phyloP scores from a whole-genome alignment of 2,113 vertebrate genomes.

The Heptranchias perlo region DNA sequence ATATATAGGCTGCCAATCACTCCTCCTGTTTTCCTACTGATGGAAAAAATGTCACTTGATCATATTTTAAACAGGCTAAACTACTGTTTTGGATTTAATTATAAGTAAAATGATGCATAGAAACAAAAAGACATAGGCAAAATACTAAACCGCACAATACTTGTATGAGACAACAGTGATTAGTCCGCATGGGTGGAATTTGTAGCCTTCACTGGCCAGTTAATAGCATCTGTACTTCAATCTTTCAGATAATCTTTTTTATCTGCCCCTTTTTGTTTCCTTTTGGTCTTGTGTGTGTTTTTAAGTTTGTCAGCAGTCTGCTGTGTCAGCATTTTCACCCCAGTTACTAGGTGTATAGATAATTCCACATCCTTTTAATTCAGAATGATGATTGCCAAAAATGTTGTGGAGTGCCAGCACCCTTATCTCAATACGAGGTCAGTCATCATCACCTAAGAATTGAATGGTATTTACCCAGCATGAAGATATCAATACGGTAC shows the following conservation, averaged over 20 bases:
- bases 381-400: neutral
- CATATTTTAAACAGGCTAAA: neutral
- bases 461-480: neutral
- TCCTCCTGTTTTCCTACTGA: too few relatives aligned
- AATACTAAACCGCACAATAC: neutral
- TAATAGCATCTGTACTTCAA: neutral
- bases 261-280: neutral
- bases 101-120: neutral
- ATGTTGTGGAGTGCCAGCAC: neutral
- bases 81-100: neutral
- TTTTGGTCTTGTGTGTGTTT: neutral
- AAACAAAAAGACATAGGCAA: neutral
- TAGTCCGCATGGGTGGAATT: neutral
- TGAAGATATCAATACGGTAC: neutral
- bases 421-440: neutral
- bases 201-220: neutral
- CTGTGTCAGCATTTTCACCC: neutral
- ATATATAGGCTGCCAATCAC: too few relatives aligned
- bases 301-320: neutral
- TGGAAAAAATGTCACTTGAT: too few relatives aligned
- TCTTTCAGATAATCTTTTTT: neutral
- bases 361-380: neutral
- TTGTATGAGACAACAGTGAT: neutral
- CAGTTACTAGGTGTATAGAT: neutral
- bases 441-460: neutral